Base-by-base conservation (phyloP, 2,888 invertebrate species). In the Brenthis daphne region DNA sequence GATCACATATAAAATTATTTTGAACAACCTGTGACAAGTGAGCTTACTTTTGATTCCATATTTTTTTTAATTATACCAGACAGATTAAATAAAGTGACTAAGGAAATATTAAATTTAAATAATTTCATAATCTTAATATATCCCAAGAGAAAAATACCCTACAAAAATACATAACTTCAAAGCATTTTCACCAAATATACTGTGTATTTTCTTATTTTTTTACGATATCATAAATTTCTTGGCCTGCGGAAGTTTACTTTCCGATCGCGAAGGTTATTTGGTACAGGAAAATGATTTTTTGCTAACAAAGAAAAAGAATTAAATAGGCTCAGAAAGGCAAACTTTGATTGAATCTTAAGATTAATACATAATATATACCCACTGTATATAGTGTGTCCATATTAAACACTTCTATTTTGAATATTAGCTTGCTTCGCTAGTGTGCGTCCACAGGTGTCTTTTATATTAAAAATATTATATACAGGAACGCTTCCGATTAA, bases 161-260 rank as follows among this genome's bases (percentile, higher is more conserved):
- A 58, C 3, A 16, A 66, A 68, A 65, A 68, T 64, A 70, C 37
- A 67, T 55, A 50, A 50, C 48, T 58, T 65, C 61, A 57, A 60
- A 67, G 48, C 61, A 55, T 65, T 68, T 48, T 55, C 71, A 57
- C 61, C 68, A 69, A 73, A 72, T 72, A 72, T 69, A 66, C 68
- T 72, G 61, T 72, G 66, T 74, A 70, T 75, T 76, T 76, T 74
- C 71, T 73, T 74, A 74, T 74, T 74, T 74, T 78, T 74, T 73
- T 77, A 71, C 72, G 76, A 76, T 77, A 77, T 75, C 77, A 75
- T 78, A 78, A 78, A 77, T 78, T 77, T 77, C 77, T 76, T 72
- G 57, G 69, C 70, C 73, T 69, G 57, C 74, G 78, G 77, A 78
- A 76, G 74, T 74, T 74, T 72, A 72, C 68, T 70, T 77, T 75